Evolutionary conservation across 2,888 invertebrate genomes (phyloP).

Genomic region (Cephus rjabovi): DNA sequence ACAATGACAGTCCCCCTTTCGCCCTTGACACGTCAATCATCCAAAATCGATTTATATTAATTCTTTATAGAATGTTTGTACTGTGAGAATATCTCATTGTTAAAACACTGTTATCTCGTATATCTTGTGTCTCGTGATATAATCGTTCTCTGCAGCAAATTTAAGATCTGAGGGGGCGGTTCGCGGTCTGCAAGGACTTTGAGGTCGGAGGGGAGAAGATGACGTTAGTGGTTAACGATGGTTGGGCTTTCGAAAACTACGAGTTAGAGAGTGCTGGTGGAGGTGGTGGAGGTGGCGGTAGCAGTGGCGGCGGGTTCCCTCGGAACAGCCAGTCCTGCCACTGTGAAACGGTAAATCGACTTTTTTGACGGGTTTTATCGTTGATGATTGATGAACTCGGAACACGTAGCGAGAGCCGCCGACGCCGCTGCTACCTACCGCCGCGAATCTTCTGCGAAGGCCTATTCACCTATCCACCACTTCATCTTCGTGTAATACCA

Average conservation of each 20-base stretch:
- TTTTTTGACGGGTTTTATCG: slow-evolving; percentile 50
- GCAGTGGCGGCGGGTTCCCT: background rate
- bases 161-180: background rate
- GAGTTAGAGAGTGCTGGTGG: background rate
- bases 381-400: slow-evolving; percentile 56
- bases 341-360: slow-evolving; percentile 48
- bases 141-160: background rate
- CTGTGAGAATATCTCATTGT: background rate
- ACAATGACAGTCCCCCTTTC: background rate
- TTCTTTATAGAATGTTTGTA: background rate
- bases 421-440: slow-evolving; percentile 11
- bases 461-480: background rate
- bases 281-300: background rate
- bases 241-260: background rate
- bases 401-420: slow-evolving; percentile 9
- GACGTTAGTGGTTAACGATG: background rate
- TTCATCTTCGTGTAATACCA: background rate
- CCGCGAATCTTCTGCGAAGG: background rate
- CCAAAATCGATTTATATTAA: background rate
- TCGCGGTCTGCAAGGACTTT: background rate
- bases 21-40: background rate
- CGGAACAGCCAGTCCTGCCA: slow-evolving; percentile 12
- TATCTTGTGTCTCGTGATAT: background rate
- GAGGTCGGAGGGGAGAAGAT: background rate
- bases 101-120: background rate